Base-by-base conservation (phyloP, 2,113 vertebrate species). In the Deroptyus accipitrinus region DNA sequence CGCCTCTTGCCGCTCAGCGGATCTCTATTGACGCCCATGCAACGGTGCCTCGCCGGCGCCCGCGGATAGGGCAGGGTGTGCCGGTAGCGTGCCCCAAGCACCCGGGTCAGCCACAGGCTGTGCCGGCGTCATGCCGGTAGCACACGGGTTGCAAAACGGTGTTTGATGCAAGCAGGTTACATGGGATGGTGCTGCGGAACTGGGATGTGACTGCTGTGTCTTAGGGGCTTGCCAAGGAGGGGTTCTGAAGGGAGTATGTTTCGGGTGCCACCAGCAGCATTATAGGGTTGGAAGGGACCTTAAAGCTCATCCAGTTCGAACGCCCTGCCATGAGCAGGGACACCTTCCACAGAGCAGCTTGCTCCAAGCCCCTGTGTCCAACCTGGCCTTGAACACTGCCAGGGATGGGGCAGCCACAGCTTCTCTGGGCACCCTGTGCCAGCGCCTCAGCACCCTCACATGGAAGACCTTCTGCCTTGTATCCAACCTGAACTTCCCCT, bases 121-220 rank as follows among this genome's bases (percentile, higher is more conserved):
- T 59, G 55, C 52, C 3, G 37, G n/a, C 8, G 14, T 11, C 4
- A 25, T 30, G 51, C 64, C 13, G 11, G 1, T 1, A 17, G 9
- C 0, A 4, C 6, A 24, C 7, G 42, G 17, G 2, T 48, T 22
- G 20, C 27, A 8, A 10, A 8, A 68, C 13, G 23, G 31, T 59
- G 4, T 73, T 74, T 17, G 69, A 78, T 1, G 0, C 0, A 2
- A 41, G 48, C 68, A 8, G n/a, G 17, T 23, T 0, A 7, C 48
- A 0, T 0, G 14, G 27, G 19, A 5, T 3, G 0, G 0, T 1
- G 5, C 55, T 20, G 7, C 0, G 16, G 24, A 1, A 3, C 1
- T 2, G 46, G 44, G 52, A 20, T 44, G 63, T 1, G 37, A 51
- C 52, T 9, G 1, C 11, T 9, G 6, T 2, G 1, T 27, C 46